Evolutionary conservation across 2,888 invertebrate genomes (phyloP).

Genomic region (Lasioglossum villosulum): DNA sequence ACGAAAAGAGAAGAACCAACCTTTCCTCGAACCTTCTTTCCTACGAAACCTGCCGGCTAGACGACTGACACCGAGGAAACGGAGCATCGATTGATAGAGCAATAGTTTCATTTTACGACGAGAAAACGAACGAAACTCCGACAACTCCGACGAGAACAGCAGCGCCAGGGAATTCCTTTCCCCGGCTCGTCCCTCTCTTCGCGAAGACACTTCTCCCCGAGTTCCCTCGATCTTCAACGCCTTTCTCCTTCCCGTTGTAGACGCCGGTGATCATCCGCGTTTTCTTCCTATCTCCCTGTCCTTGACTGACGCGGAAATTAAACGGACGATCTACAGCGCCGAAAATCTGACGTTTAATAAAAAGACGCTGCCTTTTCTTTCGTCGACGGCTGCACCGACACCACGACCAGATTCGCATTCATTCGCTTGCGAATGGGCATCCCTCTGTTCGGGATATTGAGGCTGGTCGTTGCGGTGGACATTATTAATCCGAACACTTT

Average conservation of each 20-base stretch:
- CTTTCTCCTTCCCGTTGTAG: slow-evolving; percentile 10
- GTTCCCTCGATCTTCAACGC: not conserved
- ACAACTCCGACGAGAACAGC: slow-evolving; percentile 24
- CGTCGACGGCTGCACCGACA: slow-evolving; percentile 27
- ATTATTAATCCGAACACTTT: not conserved
- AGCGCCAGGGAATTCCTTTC: slow-evolving; percentile 41
- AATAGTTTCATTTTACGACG: slow-evolving; percentile 74
- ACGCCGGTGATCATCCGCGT: not conserved
- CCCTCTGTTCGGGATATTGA: not conserved
- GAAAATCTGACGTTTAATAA: slow-evolving; percentile 53
- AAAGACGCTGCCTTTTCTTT: slow-evolving; percentile 30
- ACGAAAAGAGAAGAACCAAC: not conserved
- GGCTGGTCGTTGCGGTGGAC: not conserved
- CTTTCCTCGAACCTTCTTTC: not conserved
- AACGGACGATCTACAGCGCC: slow-evolving; percentile 49
- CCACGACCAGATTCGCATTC: slow-evolving; percentile 37
- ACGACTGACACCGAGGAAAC: not conserved
- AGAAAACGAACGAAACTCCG: slow-evolving; percentile 59
- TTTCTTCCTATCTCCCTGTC: not conserved
- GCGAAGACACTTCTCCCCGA: not conserved
- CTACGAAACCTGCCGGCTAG: not conserved
- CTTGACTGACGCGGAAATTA: slow-evolving; percentile 57
- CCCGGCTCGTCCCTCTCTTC: too few relatives aligned
- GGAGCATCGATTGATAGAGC: slow-evolving; percentile 67
- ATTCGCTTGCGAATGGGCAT: slow-evolving; percentile 9